Evolutionary conservation across 2,113 vertebrate species (phyloP), one percentile per base, ranked within the genome.

Genomic region (Mormoops blainvillei): DNA sequence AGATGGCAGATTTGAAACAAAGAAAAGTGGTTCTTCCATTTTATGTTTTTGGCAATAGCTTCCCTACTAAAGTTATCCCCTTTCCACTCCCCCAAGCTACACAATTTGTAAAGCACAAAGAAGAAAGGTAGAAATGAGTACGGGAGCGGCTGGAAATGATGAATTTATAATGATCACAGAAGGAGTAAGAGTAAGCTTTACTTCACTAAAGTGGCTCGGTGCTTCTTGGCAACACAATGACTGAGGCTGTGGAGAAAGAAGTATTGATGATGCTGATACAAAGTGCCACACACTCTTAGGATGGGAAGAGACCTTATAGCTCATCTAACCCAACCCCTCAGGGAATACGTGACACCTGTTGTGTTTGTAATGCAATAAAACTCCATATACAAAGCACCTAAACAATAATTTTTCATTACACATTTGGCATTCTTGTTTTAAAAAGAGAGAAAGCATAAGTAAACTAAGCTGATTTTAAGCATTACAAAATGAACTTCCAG

Each of bases 1-100:
- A 96, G 97, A 96, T 84, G 74, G 94, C 50, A 80, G 74, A 88
- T 94, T 45, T 91, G 94, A 97, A 97, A 96, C 93, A 97, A 97
- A 96, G 93, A 95, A 96, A 95, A 96, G 88, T 65, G 36, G 70
- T 93, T 91, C 73, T 96, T 96, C 94, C 92, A 22, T 95, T 94
- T 96, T 68, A 15, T 91, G 91, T 93, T 92, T 93, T 96, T 87
- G 88, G 95, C 95, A 95, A 87, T 87, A 68, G 80, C 73, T 94
- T 87, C 36, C 77, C 54, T 90, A 48, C 38, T 77, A 92, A 87
- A 80, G 63, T 93, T 84, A 71, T 92, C 83, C 48, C 5, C 70
- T 76, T 50, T 38, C n/a, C 10, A 93, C 85, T 88, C 90, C 56
- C 92, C 50, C 82, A 88, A 97, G 96, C 96, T 95, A 96, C 70